Base-by-base conservation (phyloP, 2,888 invertebrate genomes). In the Volucella inanis region DNA sequence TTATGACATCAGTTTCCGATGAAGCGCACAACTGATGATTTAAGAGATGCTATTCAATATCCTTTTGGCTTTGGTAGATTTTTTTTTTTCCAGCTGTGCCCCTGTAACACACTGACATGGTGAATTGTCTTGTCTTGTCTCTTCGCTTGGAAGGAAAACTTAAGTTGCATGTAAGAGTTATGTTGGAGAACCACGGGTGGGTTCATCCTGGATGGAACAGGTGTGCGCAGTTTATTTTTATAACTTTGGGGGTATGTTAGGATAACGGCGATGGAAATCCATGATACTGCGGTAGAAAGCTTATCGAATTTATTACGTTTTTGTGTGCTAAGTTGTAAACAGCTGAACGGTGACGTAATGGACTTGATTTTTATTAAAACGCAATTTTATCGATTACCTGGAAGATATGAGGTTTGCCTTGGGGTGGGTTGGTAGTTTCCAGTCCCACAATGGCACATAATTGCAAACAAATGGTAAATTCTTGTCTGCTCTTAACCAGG, bases 1-100 rank as follows among this genome's bases (percentile, higher is more conserved):
- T 85, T 85, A 85, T 72, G 81, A 72, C 85, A 85, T 81, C 76
- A 71, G 80, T 84, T 81, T 41, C 52, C 68, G 57, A 77, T 72
- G 68, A 59, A 57, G 62, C 64, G 62, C 61, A 57, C 64, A 79
- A 45, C 70, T 71, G 84, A 80, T 71, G 61, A 71, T 67, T 71
- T 39, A 75, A 76, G 61, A 80, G 62, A 76, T 67, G 61, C 76
- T 80, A 85, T 85, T 67, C 67, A 76, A 71, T 80, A 70, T 65
- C 43, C 65, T 52, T 52, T 70, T 57, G 67, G 68, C 12, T 49
- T 72, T 65, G 10, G 10, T 52, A 45, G 22, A 11, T 47, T 9
- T 43, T n/a, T 22, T 47, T 9, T 43, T n/a, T 22, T 62, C 50
- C 74, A 70, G 74, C 68, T 78, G 68, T 57, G 50, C 22, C 18